Evolutionary conservation across 1,140 invertebrate genomes (phyloP), one percentile per base, ranked within the genome.

Genomic region (Zaprionus africanus): DNA sequence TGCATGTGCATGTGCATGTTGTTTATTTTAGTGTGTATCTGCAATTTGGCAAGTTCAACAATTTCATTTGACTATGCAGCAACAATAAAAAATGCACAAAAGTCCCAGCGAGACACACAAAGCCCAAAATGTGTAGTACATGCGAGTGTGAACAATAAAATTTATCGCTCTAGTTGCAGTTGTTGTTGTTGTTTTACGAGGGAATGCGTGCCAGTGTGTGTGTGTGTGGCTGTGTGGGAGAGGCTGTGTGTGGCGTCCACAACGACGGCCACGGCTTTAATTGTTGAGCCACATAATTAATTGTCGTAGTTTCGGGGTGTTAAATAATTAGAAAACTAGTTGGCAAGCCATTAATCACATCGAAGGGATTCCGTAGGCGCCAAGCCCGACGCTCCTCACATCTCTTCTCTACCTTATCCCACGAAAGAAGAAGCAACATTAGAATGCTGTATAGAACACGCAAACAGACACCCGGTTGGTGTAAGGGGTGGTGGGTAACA

Each of bases 251-350:
- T 56, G 19, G 12, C 17, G 63, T 71, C 81, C 85, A 90, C 75
- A 84, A 71, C 78, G 78, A 79, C 81, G 78, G 60, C 69, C 73
- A 74, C 68, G 66, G 77, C 79, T 83, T 90, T 90, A 81, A 90
- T 90, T 90, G 85, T 90, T 90, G 82, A 79, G 81, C 85, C 85
- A 85, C 85, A 90, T 90, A 90, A 90, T 90, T 90, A 90, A 90
- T 90, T 90, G 85, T 90, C 82, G 85, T 90, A 85, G 86, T 90
- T 90, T 90, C 85, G 61, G 72, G 83, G 82, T 85, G 85, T 90
- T 90, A 90, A 90, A 90, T 90, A 90, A 90, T 90, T 90, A 90
- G 85, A 90, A 90, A 90, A 90, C 85, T 85, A 90, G 82, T 90
- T 90, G 85, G 84, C 78, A 78, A 56, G 79, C 73, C 69, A 90